Percentiles rank a stretch among this genome's conserved stretches.
Evolutionary conservation across 2,888 invertebrate genomes (phyloP).

Genomic region (Machimus atricapillus): DNA sequence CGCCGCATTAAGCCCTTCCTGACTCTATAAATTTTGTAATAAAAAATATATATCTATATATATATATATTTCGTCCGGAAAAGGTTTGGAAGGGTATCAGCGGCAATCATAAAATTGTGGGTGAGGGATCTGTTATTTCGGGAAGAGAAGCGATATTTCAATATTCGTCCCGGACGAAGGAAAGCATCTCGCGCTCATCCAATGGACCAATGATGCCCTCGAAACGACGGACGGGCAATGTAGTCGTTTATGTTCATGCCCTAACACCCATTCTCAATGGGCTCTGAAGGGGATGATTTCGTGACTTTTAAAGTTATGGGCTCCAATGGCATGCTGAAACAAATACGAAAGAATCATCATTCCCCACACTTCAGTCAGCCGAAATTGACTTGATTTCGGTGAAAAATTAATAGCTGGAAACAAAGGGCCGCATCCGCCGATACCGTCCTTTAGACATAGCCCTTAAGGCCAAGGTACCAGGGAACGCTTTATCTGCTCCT

Average conservation of each 20-base stretch:
- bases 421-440: background rate
- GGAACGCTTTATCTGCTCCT: background rate
- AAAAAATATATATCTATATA: background rate
- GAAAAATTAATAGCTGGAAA: constrained; percentile 31
- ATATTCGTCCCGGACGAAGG: background rate
- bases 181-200: background rate
- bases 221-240: background rate
- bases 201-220: background rate
- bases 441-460: background rate
- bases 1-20: constrained; percentile 21
- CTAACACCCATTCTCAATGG: background rate
- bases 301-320: constrained; percentile 28
- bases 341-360: background rate
- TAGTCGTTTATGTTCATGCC: background rate
- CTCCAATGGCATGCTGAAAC: background rate
- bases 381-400: constrained; percentile 18
- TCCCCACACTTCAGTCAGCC: background rate
- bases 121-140: background rate
- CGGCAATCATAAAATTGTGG: constrained; percentile 17
- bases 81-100: constrained; percentile 23
- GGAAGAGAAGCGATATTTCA: constrained; percentile 8
- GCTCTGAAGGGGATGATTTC: constrained; percentile 19
- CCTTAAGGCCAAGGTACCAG: background rate
- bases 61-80: background rate
- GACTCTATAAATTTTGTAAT: constrained; percentile 17